Conservation (phyloP, 2,888 invertebrate species). For the Coecobrya sp. region DNA sequence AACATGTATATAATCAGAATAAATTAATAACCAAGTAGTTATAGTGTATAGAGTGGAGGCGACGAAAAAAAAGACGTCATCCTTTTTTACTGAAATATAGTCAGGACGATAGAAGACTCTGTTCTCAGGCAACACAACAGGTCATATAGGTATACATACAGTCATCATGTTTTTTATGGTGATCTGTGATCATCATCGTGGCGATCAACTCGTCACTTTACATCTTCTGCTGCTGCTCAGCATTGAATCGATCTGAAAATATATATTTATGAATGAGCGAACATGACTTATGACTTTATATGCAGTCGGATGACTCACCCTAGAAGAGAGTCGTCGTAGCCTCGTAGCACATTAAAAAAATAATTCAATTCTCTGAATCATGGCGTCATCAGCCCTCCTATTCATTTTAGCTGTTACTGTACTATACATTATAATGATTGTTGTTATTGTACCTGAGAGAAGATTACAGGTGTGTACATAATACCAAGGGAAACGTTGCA, state of each 20-base stretch:
- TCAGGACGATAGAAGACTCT: not conserved
- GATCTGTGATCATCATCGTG: not conserved
- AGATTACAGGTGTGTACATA: not conserved
- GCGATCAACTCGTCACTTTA: constrained; percentile 3
- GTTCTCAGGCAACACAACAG: not conserved
- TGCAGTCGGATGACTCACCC: not conserved
- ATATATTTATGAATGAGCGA: constrained; percentile 11
- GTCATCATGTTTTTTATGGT: not conserved
- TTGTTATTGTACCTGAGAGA: not conserved
- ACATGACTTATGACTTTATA: constrained; percentile 36
- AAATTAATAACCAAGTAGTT: no score
- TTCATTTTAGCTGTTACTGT: constrained; percentile 4
- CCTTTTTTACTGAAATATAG: not conserved
- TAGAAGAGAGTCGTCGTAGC: not conserved
- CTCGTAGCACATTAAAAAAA: no score
- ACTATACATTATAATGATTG: not conserved
- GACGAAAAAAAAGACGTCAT: constrained; percentile 16
- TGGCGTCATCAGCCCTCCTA: constrained; percentile 3
- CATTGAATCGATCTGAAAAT: not conserved
- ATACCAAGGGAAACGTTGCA: constrained; percentile 10
- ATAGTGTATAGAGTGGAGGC: not conserved
- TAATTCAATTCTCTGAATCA: constrained; percentile 15
- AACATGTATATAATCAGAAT: no score
- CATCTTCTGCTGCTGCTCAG: not conserved
- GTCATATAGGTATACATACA: not conserved